These are phyloP conservation scores for Chrysotoxum bicinctum DNA, from an alignment of 2,888 invertebrate genomes.

Conservation along the genomic window DNA sequence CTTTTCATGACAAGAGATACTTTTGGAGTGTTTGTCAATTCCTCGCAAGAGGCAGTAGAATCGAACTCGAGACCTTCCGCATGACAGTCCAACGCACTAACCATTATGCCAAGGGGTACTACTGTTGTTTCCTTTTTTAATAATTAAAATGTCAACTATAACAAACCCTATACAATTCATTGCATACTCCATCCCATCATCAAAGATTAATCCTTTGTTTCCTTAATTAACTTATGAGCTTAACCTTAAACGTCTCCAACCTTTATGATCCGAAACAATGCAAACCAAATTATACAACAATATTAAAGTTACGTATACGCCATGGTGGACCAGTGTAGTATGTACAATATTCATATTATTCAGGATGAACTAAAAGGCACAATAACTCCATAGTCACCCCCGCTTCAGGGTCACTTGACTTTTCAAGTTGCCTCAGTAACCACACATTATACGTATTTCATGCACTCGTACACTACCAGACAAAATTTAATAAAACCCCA, in stretches of 20 bases:
- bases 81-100: no score
- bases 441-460: neutral
- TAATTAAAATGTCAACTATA: no score
- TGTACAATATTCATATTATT: neutral
- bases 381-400: neutral
- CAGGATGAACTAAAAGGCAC: conserved; percentile 3
- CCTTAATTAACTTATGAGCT: neutral
- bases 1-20: no score
- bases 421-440: conserved; percentile 55
- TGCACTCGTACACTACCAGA: conserved; percentile 12
- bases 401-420: conserved; percentile 61
- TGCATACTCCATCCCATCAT: no score
- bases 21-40: no score
- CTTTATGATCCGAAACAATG: conserved; percentile 21
- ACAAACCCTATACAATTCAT: no score
- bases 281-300: conserved; percentile 1
- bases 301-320: conserved; percentile 53
- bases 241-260: conserved; percentile 38
- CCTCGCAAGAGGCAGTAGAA: no score
- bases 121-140: no score
- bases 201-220: neutral
- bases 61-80: no score
- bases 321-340: conserved; percentile 30
- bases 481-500: conserved; percentile 45
- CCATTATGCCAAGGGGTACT: no score